phyloP scores from a whole-genome alignment of 2,888 invertebrate genomes.

The Platycheirus albimanus region DNA sequence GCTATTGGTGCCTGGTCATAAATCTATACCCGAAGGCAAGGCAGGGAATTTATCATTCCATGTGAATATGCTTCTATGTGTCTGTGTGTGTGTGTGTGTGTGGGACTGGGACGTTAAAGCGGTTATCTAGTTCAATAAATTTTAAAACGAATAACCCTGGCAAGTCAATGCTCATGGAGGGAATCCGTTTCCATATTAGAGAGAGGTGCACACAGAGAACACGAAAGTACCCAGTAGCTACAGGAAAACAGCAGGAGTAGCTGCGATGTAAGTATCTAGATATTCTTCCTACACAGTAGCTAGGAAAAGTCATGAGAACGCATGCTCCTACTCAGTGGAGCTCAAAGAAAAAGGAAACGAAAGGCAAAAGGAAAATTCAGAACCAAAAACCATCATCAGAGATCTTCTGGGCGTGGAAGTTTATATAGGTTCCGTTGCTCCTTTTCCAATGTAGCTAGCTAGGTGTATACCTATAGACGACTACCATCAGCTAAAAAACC shows the following conservation, averaged over 20 bases:
- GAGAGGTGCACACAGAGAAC: conserved; percentile 47
- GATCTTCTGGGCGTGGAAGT: conserved; percentile 71
- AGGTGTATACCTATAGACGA: neutral
- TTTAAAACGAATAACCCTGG: conserved; percentile 57
- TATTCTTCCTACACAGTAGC: neutral
- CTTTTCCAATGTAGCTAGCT: conserved; percentile 12
- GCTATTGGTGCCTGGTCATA: conserved; percentile 65
- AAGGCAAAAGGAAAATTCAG: conserved; percentile 27
- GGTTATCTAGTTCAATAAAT: conserved; percentile 73
- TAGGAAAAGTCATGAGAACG: conserved; percentile 54
- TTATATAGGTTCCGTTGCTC: conserved; percentile 66
- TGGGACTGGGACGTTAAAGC: conserved; percentile 54
- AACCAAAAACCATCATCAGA: no score
- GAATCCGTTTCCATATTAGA: conserved; percentile 49
- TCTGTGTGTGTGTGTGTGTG: conserved; percentile 24
- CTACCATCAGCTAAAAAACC: conserved; percentile 1
- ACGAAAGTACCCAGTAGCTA: no score
- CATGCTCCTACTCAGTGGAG: conserved; percentile 61
- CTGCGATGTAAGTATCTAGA: conserved; percentile 1
- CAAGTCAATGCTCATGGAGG: conserved; percentile 58
- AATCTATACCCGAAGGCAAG: conserved; percentile 51
- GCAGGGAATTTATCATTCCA: conserved; percentile 63
- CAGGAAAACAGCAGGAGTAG: conserved; percentile 36
- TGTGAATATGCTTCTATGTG: neutral
- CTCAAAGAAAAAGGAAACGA: conserved; percentile 55